phyloP scores from a whole-genome alignment of 2,113 vertebrate species.

The Piprites chloris region DNA sequence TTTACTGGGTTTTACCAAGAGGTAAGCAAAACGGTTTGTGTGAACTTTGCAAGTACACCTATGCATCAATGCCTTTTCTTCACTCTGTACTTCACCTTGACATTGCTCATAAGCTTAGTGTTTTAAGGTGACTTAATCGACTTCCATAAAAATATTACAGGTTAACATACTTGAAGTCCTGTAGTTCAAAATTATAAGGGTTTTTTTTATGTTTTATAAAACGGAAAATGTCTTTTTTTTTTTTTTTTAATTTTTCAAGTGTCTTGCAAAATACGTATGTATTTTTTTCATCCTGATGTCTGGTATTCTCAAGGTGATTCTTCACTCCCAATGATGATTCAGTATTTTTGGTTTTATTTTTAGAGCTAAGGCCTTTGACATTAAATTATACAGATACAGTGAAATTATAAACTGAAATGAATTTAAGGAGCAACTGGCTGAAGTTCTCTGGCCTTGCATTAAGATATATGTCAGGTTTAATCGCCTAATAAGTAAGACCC shows the following conservation, averaged over 20 bases:
- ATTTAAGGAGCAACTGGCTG: neutral
- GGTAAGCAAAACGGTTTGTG: neutral
- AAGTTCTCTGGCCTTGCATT: neutral
- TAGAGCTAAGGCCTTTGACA: constrained; percentile 13
- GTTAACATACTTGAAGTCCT: neutral
- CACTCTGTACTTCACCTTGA: neutral
- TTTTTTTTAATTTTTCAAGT: neutral
- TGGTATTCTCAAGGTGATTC: constrained; percentile 10
- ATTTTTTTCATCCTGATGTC: neutral
- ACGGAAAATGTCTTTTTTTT: neutral
- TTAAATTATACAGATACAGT: neutral
- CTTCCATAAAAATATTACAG: neutral
- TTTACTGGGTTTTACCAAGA: neutral
- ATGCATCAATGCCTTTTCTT: neutral
- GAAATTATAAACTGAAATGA: constrained; percentile 8
- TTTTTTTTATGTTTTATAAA: neutral
- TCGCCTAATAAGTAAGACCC: neutral
- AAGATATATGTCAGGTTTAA: neutral
- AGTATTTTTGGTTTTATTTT: constrained; percentile 34
- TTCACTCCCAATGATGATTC: neutral
- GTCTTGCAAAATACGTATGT: neutral
- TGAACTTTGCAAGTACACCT: neutral
- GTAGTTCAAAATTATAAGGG: neutral
- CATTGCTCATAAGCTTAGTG: neutral
- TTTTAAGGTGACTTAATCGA: neutral